phyloP scores from a whole-genome alignment of 2,113 vertebrate genomes.

The Callipepla squamata region DNA sequence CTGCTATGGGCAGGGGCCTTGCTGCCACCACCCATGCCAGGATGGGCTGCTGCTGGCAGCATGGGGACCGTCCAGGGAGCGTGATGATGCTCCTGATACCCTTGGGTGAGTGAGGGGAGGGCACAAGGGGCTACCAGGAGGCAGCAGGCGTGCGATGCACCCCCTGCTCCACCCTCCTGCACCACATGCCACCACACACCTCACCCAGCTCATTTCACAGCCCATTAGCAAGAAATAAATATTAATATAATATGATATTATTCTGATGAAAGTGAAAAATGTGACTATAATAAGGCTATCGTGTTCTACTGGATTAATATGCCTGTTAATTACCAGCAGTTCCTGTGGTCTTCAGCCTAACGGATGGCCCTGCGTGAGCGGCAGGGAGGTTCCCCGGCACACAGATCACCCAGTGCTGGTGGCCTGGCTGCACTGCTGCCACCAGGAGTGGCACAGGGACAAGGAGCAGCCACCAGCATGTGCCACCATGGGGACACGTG shows the following conservation, averaged over 20 bases:
- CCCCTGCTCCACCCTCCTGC: neutral
- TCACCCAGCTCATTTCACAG: constrained; percentile 36
- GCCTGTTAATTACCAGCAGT: constrained; percentile 57
- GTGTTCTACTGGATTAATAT: constrained; percentile 36
- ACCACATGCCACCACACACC: neutral
- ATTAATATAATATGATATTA: constrained; percentile 64
- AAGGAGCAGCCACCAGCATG: neutral
- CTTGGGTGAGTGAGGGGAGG: neutral
- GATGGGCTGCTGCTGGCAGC: neutral
- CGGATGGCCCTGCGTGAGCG: neutral
- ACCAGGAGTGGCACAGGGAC: neutral
- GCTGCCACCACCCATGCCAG: neutral
- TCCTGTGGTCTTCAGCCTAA: constrained; percentile 23
- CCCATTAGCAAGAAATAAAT: constrained; percentile 67
- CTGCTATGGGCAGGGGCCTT: accelerated
- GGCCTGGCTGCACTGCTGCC: accelerated
- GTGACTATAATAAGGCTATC: constrained; percentile 57
- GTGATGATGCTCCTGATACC: accelerated
- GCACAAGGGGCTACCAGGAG: neutral
- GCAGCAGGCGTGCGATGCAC: accelerated
- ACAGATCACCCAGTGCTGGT: neutral
- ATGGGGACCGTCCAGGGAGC: neutral
- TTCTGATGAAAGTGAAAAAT: constrained; percentile 69
- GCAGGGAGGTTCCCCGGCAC: neutral
- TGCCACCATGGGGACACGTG: accelerated